Conservation (phyloP, 2,113 vertebrate genomes). For the Calyptommatus sinebrachiatus region DNA sequence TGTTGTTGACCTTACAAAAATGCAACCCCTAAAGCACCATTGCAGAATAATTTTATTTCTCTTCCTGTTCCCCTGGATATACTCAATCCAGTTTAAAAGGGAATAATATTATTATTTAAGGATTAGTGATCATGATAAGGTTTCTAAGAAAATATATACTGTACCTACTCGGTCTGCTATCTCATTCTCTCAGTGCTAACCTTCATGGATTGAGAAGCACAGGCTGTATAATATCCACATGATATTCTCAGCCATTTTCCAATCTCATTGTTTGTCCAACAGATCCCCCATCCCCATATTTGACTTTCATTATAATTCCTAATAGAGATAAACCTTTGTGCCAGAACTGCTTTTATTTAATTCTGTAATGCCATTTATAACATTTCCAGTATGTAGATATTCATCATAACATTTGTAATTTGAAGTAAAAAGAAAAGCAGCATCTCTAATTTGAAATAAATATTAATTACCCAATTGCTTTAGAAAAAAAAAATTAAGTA, state of each 20-base stretch:
- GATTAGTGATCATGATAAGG: background rate
- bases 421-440: background rate
- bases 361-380: background rate
- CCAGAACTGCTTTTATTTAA: background rate
- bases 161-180: too few species aligned
- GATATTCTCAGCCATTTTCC: accelerated
- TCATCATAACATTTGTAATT: background rate
- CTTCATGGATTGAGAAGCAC: background rate
- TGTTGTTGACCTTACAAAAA: background rate
- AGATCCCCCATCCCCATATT: accelerated
- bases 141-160: slow-evolving; percentile 4
- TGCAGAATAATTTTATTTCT: background rate
- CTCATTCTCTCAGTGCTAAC: background rate
- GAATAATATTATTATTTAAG: background rate
- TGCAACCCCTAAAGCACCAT: background rate
- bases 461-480: too few species aligned
- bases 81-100: background rate
- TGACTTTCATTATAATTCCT: background rate
- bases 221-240: background rate
- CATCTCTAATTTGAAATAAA: too few species aligned
- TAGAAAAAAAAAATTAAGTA: too few species aligned
- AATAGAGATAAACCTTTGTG: background rate
- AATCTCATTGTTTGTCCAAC: background rate
- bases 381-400: background rate
- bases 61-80: background rate